phyloP scores from a whole-genome alignment of 1,140 invertebrate species.

The Dendrolimus punctatus region DNA sequence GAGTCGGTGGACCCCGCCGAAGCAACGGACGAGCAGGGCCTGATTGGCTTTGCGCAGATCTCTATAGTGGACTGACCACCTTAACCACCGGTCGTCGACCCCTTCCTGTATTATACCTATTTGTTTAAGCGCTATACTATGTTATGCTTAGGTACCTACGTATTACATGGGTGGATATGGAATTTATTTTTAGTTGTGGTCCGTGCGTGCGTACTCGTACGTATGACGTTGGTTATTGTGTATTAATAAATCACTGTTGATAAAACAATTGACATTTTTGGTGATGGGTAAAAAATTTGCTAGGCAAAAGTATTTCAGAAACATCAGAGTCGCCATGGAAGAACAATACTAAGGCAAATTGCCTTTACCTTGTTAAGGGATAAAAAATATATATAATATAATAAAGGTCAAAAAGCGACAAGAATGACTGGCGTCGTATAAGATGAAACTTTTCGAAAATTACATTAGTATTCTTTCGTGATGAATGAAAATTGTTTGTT shows the following conservation, averaged over 20 bases:
- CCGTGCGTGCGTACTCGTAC: slow-evolving; percentile 23
- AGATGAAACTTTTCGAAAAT: no score
- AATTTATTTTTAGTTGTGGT: slow-evolving; percentile 40
- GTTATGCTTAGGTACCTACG: slow-evolving; percentile 19
- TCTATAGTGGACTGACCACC: slow-evolving; percentile 85
- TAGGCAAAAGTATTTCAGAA: no score
- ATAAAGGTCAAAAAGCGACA: no score
- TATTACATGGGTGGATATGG: slow-evolving; percentile 55
- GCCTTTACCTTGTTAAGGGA: no score
- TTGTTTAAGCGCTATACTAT: background rate
- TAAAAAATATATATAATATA: no score
- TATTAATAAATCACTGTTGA: background rate
- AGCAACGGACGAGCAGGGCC: slow-evolving; percentile 92
- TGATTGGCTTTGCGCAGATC: slow-evolving; percentile 97
- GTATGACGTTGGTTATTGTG: slow-evolving; percentile 6
- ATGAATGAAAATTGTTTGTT: no score
- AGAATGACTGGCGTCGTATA: no score
- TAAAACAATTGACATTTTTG: no score
- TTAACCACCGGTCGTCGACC: background rate
- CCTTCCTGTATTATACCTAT: background rate
- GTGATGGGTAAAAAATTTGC: no score
- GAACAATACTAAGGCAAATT: no score
- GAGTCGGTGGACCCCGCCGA: slow-evolving; percentile 82
- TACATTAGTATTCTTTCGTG: no score
- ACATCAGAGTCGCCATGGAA: no score